phyloP scores from a whole-genome alignment of 1,140 invertebrate genomes.

The Palaemon carinicauda region DNA sequence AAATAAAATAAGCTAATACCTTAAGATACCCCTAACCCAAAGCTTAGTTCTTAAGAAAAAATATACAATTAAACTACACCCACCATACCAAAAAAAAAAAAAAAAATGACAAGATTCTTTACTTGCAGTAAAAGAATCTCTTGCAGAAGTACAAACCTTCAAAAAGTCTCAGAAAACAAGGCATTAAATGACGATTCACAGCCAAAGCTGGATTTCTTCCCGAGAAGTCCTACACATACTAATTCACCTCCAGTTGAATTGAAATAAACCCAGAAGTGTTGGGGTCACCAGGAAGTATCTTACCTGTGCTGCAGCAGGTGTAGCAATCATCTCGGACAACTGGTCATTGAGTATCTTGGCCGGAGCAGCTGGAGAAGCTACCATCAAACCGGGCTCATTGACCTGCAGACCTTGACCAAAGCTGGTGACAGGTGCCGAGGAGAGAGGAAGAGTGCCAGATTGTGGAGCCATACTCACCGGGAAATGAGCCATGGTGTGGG shows the following conservation, averaged over 20 bases:
- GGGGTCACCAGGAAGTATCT: not conserved
- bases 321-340: constrained; percentile 48
- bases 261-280: not conserved
- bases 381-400: constrained; percentile 51
- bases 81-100: no score
- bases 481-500: constrained; percentile 54
- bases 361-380: constrained; percentile 55
- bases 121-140: no score
- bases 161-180: not conserved
- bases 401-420: constrained; percentile 46
- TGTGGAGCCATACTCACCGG: constrained; percentile 42
- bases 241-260: no score
- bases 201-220: not conserved
- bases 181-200: no score
- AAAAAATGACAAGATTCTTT: no score
- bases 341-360: constrained; percentile 58
- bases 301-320: constrained; percentile 53
- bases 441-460: constrained; percentile 44
- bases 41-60: no score
- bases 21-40: no score
- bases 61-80: no score
- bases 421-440: constrained; percentile 39
- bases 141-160: not conserved
- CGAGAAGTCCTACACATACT: no score
- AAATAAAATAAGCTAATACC: no score